phyloP scores from a whole-genome alignment of 2,888 invertebrate genomes.

The Antheraea yamamai region DNA sequence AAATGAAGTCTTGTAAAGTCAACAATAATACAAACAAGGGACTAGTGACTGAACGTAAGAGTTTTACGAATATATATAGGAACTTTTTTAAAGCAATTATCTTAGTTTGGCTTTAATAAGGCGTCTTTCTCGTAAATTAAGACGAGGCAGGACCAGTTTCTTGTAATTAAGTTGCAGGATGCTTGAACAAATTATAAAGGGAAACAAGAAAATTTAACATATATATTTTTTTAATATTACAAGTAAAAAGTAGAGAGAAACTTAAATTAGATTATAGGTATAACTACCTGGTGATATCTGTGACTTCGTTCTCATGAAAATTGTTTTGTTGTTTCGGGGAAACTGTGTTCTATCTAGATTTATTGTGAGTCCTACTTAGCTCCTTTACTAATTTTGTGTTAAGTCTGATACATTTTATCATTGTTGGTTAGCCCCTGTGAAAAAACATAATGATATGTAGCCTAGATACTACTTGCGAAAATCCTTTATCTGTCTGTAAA shows the following conservation, averaged over 20 bases:
- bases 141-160: conserved; percentile 30
- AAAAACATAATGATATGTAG: no score
- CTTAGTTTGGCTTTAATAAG: conserved; percentile 49
- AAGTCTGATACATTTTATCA: no score
- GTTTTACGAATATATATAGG: conserved; percentile 11
- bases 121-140: conserved; percentile 50
- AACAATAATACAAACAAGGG: neutral
- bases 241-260: neutral
- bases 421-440: no score
- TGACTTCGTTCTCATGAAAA: no score
- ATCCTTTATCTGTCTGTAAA: no score
- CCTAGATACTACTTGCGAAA: no score
- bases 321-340: no score
- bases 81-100: conserved; percentile 39
- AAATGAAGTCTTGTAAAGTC: neutral
- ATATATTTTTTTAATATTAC: neutral
- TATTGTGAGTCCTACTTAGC: no score
- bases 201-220: neutral
- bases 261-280: neutral
- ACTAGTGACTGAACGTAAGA: neutral
- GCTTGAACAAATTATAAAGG: conserved; percentile 21
- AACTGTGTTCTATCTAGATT: no score
- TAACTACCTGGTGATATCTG: no score
- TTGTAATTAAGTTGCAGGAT: conserved; percentile 45
- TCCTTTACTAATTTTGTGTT: no score